These are phyloP conservation scores for Sciaenops ocellatus DNA, from an alignment of 2,797 vertebrate genomes.

Conservation along the genomic window DNA sequence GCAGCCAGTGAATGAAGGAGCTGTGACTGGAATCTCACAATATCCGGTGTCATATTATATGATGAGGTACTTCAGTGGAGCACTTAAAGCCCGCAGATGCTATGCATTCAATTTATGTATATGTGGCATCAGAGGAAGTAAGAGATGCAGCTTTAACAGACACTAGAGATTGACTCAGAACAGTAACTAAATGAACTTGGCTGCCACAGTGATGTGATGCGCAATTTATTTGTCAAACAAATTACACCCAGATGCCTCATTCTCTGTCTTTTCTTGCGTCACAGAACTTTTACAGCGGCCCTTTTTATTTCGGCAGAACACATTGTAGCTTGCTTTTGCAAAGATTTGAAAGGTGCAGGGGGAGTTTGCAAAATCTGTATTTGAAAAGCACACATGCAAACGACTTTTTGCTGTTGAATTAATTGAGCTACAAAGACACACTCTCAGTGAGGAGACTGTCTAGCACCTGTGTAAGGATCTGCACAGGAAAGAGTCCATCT, in stretches of 20 bases:
- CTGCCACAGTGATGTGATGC: slow-evolving; percentile 35
- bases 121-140: slow-evolving; percentile 36
- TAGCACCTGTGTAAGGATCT: not conserved
- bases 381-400: not conserved
- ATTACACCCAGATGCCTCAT: slow-evolving; percentile 45
- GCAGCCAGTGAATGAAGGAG: slow-evolving; percentile 49
- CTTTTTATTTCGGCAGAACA: slow-evolving; percentile 1
- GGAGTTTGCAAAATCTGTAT: not conserved
- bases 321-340: slow-evolving; percentile 1
- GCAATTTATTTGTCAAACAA: slow-evolving; percentile 50
- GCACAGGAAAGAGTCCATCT: slow-evolving; percentile 5
- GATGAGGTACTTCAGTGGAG: slow-evolving; percentile 13
- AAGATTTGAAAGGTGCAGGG: not conserved
- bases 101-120: slow-evolving; percentile 8
- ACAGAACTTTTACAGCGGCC: slow-evolving; percentile 12
- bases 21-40: slow-evolving; percentile 35
- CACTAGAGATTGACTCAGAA: slow-evolving; percentile 32
- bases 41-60: slow-evolving; percentile 36
- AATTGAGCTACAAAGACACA: slow-evolving; percentile 3
- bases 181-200: slow-evolving; percentile 46
- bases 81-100: slow-evolving; percentile 28
- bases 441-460: not conserved
- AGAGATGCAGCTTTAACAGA: slow-evolving; percentile 26
- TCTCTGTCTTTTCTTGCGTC: slow-evolving; percentile 3
- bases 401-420: not conserved